Base-by-base conservation (phyloP, 2,888 invertebrate species). In the Cryptus viduatorius region DNA sequence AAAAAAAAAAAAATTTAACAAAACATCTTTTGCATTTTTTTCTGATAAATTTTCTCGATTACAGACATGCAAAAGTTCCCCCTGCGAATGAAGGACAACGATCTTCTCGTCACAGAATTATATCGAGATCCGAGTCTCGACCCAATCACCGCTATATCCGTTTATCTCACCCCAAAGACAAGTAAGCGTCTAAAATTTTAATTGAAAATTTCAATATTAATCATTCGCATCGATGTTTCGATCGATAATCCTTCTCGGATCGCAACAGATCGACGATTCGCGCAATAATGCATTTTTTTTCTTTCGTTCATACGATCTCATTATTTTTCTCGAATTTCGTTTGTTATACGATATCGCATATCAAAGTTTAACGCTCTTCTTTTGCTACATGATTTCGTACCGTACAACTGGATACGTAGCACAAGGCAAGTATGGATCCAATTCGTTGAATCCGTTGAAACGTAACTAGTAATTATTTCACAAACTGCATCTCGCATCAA, bases 11-110 rank as follows among this genome's bases (percentile, higher is more conserved):
- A 4, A 50, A 7, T 10, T 12, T 19, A 7, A 0, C 19, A 3
- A 19, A 4, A 61, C 1, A 5, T 31, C 31, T 1, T 3, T 31
- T 14, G 14, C 59, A 29, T 37, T 75, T 78, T 7, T 75, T 24
- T 59, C n/a, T 50, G 8, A 72, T 19, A 48, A 16, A 53, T 61
- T 78, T 86, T 85, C 19, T 46, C 12, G 87, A 87, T 90, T 94
- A 79, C 94, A 98, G 99, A 99, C 94, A 99, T 99, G 99, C 99
- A 99, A 94, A 99, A 99, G 94, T 99, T 99, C 94, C 99, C 99
- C 0, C 94, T 99, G 7, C 95, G 99, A 64, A 99, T 99, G 99
- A 99, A 99, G 94, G 99, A 99, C 94, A 99, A 99, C 93, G 99
- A 99, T 95, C 95, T 99, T 10, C 95, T 99, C 37, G 99, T 99